Percentiles rank a stretch among this genome's conserved stretches.
Conservation (phyloP, 2,113 vertebrate genomes). For the Clinocottus analis region DNA sequence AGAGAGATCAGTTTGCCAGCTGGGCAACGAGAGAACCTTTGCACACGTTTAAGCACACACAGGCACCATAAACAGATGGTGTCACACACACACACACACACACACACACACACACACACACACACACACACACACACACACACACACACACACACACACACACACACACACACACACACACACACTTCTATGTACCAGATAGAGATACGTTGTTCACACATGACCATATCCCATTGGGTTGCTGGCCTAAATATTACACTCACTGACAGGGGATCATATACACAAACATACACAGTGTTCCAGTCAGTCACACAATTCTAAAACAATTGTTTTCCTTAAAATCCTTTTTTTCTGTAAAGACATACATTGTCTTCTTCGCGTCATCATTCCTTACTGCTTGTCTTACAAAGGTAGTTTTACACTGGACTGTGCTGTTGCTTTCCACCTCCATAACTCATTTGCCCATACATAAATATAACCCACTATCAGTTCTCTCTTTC, state of each 20-base stretch:
- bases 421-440: neutral
- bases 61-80: conserved; percentile 57
- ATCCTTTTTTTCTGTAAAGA: conserved; percentile 14
- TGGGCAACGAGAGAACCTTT: conserved; percentile 63
- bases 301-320: neutral
- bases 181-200: neutral
- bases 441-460: conserved; percentile 23
- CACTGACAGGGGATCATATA: conserved; percentile 12
- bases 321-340: neutral
- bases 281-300: neutral
- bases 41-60: conserved; percentile 63
- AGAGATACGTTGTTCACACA: conserved; percentile 44
- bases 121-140: conserved; percentile 26
- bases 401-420: neutral
- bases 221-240: conserved; percentile 25
- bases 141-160: conserved; percentile 32
- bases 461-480: neutral
- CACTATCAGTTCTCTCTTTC: neutral
- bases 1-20: conserved; percentile 55
- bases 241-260: conserved; percentile 26
- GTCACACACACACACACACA: conserved; percentile 11
- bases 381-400: neutral
- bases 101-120: conserved; percentile 23
- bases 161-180: conserved; percentile 27
- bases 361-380: neutral